Base-by-base conservation (phyloP, 1,140 invertebrate species). In the Homarus americanus region DNA sequence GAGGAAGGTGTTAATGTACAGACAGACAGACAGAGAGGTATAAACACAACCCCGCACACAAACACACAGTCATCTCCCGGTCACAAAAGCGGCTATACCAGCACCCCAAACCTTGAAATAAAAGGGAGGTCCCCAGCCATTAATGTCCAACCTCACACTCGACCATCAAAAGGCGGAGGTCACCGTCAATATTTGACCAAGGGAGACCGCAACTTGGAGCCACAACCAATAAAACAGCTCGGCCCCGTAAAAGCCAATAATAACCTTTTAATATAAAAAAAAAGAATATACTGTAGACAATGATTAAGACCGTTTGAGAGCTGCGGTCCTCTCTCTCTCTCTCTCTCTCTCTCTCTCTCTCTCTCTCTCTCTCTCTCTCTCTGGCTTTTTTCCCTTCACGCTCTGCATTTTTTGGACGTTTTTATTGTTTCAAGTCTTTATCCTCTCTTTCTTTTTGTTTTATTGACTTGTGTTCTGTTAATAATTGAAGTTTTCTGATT, bases 351-450 rank as follows among this genome's bases (percentile, higher is more conserved):
- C 75, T 44, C 7, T 78, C 40, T 78, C 75, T 41, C 75, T 32
- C 72, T 34, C 72, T 75, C 72, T 75, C 72, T 75, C 72, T 34
- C 72, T 75, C 72, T 75, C 72, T 75, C 20, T 34, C 32, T 75
- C 72, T 34, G n/a, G 28, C 32, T 75, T 32, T 32, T 32, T 75
- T 15, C 32, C 66, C 20, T 24, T 72, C 66, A 9, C 66, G 7
- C 4, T 28, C 5, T 24, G 24, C 20, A 49, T 72, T 34, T 28
- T 34, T 72, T 72, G 4, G 4, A 72, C 66, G 32, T 24, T n/a
- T n/a, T n/a, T n/a, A n/a, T n/a, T n/a, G n/a, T n/a, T n/a, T n/a
- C n/a, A n/a, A n/a, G n/a, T n/a, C n/a, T n/a, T n/a, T n/a, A n/a
- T n/a, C n/a, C n/a, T n/a, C n/a, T n/a, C n/a, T n/a, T n/a, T n/a